Base-by-base conservation (phyloP, 2,888 invertebrate species). In the Brachylomia viminalis region DNA sequence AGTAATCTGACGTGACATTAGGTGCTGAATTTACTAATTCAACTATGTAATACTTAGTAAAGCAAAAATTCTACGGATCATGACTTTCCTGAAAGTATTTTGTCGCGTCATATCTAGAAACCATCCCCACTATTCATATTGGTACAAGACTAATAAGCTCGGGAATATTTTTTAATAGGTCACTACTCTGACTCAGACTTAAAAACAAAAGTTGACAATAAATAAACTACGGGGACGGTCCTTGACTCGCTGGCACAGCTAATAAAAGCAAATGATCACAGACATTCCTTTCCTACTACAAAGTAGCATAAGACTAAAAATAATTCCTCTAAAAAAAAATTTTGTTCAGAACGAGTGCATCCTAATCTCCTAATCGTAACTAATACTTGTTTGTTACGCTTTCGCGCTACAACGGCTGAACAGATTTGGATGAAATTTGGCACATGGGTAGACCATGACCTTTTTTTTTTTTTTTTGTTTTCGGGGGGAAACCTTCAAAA, bases 211-310 rank as follows among this genome's bases (percentile, higher is more conserved):
- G 5, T 23, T 49, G 30, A 67, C 7, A 58, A 38, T 38, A 67
- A 79, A 70, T 64, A 30, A 58, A 54, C 33, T 45, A 71, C 20
- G 38, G 13, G 17, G 56, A 30, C 17, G 17, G 47, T 61, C 69
- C 82, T 81, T 49, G 38, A 42, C 13, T 64, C 52, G 11, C 58
- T 47, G 17, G 42, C 52, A 72, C 27, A 56, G 54, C 42, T 20
- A 49, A 42, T 54, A 71, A 61, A 61, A 69, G 49, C 42, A 49
- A 49, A 66, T 49, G 2, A 13, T n/a, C 23, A 74, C 45, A 73
- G 56, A 59, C 20, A 47, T 80, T 58, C 20, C 4, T 52, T 33
- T 17, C 7, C 17, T 7, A 42, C 3, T 27, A 54, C 2, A 3
- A 42, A 71, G 23, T 58, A 27, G n/a, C 1, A 10, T 42, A 7